These are phyloP conservation scores for Drosophila virilis DNA, from an alignment of 1,140 invertebrate species.

Conservation along the genomic window DNA sequence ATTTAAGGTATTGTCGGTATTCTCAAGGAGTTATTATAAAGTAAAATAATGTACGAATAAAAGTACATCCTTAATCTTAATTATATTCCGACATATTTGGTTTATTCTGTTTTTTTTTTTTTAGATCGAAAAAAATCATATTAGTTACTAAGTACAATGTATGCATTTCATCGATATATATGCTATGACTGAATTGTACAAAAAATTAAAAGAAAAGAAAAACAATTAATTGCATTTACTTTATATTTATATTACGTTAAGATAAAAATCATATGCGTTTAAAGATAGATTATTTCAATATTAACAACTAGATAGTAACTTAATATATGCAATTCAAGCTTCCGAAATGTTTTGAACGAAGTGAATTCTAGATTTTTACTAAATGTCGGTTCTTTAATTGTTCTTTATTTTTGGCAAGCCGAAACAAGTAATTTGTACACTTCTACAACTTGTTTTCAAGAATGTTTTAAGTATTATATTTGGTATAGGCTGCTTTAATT, in stretches of 20 bases:
- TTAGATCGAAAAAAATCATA: neutral
- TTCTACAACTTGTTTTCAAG: neutral
- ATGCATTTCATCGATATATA: slow-evolving; percentile 19
- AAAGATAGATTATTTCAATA: neutral
- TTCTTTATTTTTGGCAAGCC: neutral
- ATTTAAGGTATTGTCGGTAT: neutral
- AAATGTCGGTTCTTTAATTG: neutral
- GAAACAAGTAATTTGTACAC: neutral
- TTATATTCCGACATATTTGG: neutral
- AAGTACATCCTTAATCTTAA: neutral
- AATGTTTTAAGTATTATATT: too few species aligned
- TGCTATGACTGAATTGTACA: slow-evolving; percentile 40
- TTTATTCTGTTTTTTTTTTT: neutral
- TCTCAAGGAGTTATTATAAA: slow-evolving; percentile 1
- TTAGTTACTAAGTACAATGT: slow-evolving; percentile 1
- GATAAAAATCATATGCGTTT: slow-evolving; percentile 3
- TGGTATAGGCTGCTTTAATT: slow-evolving; percentile 2
- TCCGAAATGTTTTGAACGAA: neutral
- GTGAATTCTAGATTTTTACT: neutral
- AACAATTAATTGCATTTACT: slow-evolving; percentile 16
- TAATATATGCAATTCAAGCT: neutral
- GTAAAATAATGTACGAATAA: neutral
- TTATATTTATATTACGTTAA: slow-evolving; percentile 16
- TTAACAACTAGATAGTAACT: slow-evolving; percentile 2
- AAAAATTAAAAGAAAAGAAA: neutral